phyloP scores from a whole-genome alignment of 2,113 vertebrate genomes.

The Mugil cephalus region DNA sequence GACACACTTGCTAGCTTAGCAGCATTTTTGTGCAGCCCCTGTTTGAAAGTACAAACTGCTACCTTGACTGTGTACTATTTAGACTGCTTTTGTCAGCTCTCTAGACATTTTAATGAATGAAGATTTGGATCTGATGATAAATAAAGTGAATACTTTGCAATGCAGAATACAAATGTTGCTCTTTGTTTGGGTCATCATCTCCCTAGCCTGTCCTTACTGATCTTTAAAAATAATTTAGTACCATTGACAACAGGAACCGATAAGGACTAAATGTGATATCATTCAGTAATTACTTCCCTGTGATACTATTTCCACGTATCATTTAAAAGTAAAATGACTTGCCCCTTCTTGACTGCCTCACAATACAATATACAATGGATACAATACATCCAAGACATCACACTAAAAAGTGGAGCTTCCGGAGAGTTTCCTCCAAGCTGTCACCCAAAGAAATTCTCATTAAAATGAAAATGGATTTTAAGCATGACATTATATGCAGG shows the following conservation, averaged over 20 bases:
- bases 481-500: constrained; percentile 17
- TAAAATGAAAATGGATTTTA: constrained; percentile 44
- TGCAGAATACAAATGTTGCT: too few species aligned
- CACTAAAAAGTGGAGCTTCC: constrained; percentile 52
- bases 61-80: too few species aligned
- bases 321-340: constrained; percentile 32
- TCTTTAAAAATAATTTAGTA: constrained; percentile 36
- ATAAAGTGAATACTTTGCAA: too few species aligned
- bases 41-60: too few species aligned
- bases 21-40: too few species aligned
- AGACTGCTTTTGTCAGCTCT: too few species aligned
- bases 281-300: constrained; percentile 43
- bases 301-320: constrained; percentile 18
- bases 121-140: too few species aligned
- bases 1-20: too few species aligned
- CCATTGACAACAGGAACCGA: constrained; percentile 19
- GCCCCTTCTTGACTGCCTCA: neutral
- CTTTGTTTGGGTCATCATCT: neutral
- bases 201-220: neutral
- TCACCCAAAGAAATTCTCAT: constrained; percentile 50
- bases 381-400: constrained; percentile 41
- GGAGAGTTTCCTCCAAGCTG: constrained; percentile 19
- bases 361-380: too few species aligned
- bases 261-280: constrained; percentile 32
- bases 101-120: too few species aligned